These are phyloP conservation scores for Indri indri DNA, from an alignment of 2,113 vertebrate species.

Conservation along the genomic window DNA sequence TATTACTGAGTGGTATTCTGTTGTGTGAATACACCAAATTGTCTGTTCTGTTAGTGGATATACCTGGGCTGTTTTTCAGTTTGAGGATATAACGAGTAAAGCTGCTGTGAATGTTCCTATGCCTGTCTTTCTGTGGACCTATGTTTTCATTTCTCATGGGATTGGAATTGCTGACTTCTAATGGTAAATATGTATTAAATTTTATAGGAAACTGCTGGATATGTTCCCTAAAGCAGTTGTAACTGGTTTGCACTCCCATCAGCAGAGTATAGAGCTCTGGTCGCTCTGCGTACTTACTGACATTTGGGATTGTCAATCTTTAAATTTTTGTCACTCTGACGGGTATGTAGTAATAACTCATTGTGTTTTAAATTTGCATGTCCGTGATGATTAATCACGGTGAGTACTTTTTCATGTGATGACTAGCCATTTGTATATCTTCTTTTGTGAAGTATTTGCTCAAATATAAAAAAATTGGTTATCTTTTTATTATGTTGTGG, in stretches of 20 bases:
- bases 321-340: neutral
- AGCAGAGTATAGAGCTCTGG: neutral
- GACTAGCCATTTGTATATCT: neutral
- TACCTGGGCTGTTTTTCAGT: neutral
- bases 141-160: neutral
- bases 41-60: neutral
- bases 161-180: neutral
- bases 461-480: neutral
- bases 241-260: neutral
- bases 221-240: neutral
- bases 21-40: neutral
- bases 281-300: neutral
- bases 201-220: neutral
- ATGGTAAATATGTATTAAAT: neutral
- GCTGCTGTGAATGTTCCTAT: neutral
- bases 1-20: neutral
- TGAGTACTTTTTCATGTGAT: neutral
- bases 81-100: neutral
- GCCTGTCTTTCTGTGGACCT: neutral
- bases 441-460: neutral
- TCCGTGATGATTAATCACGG: neutral
- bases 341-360: neutral
- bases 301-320: neutral
- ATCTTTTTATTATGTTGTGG: neutral
- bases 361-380: neutral